These are phyloP conservation scores for Aphelinus atriplicis DNA, from an alignment of 1,140 invertebrate genomes.

Conservation along the genomic window DNA sequence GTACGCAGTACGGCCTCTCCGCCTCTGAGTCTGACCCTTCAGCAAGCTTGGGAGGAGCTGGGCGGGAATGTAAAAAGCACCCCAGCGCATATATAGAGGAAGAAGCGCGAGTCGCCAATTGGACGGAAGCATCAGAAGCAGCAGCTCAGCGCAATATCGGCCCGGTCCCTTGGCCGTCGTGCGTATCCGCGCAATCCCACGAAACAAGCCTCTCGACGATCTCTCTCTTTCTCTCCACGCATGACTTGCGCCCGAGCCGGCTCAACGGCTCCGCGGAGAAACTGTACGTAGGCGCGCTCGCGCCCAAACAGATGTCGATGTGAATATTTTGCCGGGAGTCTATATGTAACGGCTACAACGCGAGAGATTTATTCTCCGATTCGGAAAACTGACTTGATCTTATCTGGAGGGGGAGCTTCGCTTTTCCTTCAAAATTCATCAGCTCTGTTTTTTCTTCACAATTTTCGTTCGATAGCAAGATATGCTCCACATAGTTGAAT, in stretches of 20 bases:
- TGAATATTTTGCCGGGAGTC: conserved; percentile 55
- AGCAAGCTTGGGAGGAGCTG: too few species aligned
- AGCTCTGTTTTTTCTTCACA: too few species aligned
- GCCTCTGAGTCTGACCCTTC: too few species aligned
- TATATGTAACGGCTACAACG: too few species aligned
- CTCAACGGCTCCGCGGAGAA: conserved; percentile 58
- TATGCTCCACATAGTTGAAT: too few species aligned
- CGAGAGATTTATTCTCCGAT: too few species aligned
- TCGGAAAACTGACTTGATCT: too few species aligned
- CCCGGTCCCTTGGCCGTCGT: background rate
- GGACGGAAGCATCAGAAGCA: conserved; percentile 41
- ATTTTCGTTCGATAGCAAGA: too few species aligned
- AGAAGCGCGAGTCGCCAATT: conserved; percentile 49
- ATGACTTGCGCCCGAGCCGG: conserved; percentile 63
- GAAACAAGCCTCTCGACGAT: conserved; percentile 62
- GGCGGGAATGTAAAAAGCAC: too few species aligned
- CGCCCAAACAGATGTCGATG: conserved; percentile 60
- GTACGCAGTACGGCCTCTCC: too few species aligned
- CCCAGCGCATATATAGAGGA: background rate
- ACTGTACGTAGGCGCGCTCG: conserved; percentile 56
- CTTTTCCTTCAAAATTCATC: too few species aligned
- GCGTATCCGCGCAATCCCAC: conserved; percentile 56
- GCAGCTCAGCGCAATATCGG: conserved; percentile 45
- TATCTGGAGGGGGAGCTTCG: too few species aligned
- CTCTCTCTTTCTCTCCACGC: conserved; percentile 47